Evolutionary conservation across 2,113 vertebrate species (phyloP).

Genomic region (Pogona vitticeps): DNA sequence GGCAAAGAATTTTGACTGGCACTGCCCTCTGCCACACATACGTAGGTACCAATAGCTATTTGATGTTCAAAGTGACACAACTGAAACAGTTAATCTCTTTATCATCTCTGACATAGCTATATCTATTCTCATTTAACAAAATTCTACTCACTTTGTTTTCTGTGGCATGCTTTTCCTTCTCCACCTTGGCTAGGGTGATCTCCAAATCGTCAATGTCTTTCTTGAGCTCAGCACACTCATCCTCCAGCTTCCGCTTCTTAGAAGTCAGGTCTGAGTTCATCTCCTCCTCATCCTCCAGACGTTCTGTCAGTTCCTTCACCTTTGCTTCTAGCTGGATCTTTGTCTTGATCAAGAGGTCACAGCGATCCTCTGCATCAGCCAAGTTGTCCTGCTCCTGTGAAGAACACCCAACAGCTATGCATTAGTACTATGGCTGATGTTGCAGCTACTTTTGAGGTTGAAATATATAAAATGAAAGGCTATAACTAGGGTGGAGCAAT

Average conservation of each 20-base stretch:
- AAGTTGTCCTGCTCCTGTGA: slow-evolving; percentile 93
- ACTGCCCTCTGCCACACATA: neutral
- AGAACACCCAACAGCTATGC: neutral
- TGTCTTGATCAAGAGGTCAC: slow-evolving; percentile 92
- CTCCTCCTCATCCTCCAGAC: slow-evolving; percentile 93
- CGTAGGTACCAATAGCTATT: neutral
- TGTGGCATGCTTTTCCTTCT: slow-evolving; percentile 94
- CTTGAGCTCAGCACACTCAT: slow-evolving; percentile 91
- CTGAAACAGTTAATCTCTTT: neutral
- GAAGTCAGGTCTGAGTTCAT: slow-evolving; percentile 83
- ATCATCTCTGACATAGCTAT: neutral
- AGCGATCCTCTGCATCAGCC: slow-evolving; percentile 91
- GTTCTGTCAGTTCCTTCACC: slow-evolving; percentile 87
- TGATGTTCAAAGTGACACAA: neutral
- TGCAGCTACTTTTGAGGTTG: neutral
- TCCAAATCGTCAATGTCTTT: slow-evolving; percentile 95
- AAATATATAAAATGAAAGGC: neutral
- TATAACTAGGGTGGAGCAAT: too few species aligned
- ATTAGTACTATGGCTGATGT: neutral
- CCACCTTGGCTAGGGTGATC: slow-evolving; percentile 90
- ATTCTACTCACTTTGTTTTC: slow-evolving; percentile 88
- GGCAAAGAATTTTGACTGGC: neutral
- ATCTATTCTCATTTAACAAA: neutral
- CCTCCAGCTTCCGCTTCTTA: slow-evolving; percentile 91
- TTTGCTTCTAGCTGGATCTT: slow-evolving; percentile 94